Evolutionary conservation across 2,888 invertebrate genomes (phyloP), one percentile per base, ranked within the genome.

Genomic region (Ectropis crepuscularia): DNA sequence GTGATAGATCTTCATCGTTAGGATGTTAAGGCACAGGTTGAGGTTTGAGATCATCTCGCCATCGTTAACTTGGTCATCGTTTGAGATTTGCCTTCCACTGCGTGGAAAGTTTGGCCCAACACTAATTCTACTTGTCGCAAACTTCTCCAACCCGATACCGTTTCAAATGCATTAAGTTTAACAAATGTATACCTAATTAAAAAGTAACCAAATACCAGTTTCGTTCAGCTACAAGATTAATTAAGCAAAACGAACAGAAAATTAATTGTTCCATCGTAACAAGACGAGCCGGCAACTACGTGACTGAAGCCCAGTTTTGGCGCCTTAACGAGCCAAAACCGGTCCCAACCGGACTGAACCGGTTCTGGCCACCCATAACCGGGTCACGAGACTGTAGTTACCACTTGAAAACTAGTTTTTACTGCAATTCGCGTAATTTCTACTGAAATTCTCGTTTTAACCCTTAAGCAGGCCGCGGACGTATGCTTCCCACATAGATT

Each of bases 321-420:
- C 61, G 64, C 61, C 68, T 55, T 79, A 80, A 80, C 79, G 78
- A 81, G 78, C 78, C 75, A 77, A 81, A 70, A 68, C 71, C 62
- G 53, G 62, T 43, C 41, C n/a, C 6, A 53, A 71, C 75, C 69
- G 70, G 72, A 49, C 39, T 38, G 11, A 66, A 73, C 76, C 72
- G 69, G 74, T 66, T 49, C 60, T 39, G 63, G 57, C 74, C 69
- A 67, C 65, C 43, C 64, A 66, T 69, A 78, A 75, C 78, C 73
- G 71, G 79, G 74, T 77, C 79, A 75, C 72, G 68, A 70, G 68
- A 73, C 73, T 74, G 12, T 41, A 74, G 72, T 75, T 75, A 73
- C 65, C 75, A 72, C 74, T 78, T 67, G 58, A 75, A 76, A 72
- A 74, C 74, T 73, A 70, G 75, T 75, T 77, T 76, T 74, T 74